Base-by-base conservation (phyloP, 2,888 invertebrate genomes). In the Cistogaster globosa region DNA sequence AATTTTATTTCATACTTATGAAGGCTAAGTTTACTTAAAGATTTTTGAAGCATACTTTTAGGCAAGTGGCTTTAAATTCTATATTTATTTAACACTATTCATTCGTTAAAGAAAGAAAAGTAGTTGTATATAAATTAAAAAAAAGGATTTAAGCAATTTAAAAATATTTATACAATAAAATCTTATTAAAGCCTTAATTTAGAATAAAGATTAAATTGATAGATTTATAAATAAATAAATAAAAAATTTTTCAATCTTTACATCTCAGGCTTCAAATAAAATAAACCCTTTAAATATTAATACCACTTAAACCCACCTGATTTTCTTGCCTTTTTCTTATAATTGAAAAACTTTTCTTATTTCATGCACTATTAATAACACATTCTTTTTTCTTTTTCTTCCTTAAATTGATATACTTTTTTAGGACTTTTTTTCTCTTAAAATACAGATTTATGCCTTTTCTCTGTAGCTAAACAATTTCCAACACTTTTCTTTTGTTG, bases 31-130 rank as follows among this genome's bases (percentile, higher is more conserved):
- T 48, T 57, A 48, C 65, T 75, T 69, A 79, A 69, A 57, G 51
- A 76, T 53, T 62, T 18, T 58, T 80, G 60, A 79, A 76, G 80
- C 69, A 80, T 53, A 62, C 80, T 76, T 72, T 71, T 65, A 65
- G 83, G 67, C 68, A 51, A 62, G 55, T 36, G 22, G n/a, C 57
- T 48, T 67, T 11, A 16, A 9, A 16, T 60, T 9, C 38, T 7
- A 0, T 42, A 9, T 11, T 14, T 18, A 3, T 62, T n/a, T 20
- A 9, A 20, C 14, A 71, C 18, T 60, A 32, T 58, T 16, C 48
- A 32, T 58, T 16, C 48, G 20, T 7, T 20, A 57, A 12, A 14
- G 42, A 57, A 63, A 55, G 5, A 26, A 55, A 57, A 57, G 45
- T 53, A 18, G 18, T 53, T 63, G 62, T 42, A 62, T 26, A 57